These are phyloP conservation scores for Scarus forsteni DNA, from an alignment of 2,797 vertebrate genomes.

Conservation along the genomic window DNA sequence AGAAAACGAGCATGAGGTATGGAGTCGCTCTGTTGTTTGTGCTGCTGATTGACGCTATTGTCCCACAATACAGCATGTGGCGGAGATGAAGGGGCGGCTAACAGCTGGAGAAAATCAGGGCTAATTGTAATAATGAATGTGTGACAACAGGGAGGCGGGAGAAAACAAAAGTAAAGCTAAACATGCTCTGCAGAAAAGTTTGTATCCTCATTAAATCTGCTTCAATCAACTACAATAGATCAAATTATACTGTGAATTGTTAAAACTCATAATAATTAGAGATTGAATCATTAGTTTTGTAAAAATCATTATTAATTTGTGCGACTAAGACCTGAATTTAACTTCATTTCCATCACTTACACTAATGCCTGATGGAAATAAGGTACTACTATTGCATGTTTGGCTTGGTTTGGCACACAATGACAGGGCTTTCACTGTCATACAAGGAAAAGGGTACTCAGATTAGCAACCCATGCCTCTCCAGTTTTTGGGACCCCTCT, in stretches of 20 bases:
- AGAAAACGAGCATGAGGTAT: conserved; percentile 1
- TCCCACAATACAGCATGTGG: conserved; percentile 1
- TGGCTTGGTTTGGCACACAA: too few relatives aligned
- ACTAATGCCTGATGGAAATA: too few relatives aligned
- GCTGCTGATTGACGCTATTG: conserved; percentile 28
- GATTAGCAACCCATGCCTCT: too few relatives aligned
- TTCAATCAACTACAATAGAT: conserved; percentile 7
- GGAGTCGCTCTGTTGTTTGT: conserved; percentile 18
- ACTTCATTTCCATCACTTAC: too few relatives aligned
- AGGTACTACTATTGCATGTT: too few relatives aligned
- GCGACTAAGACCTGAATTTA: too few relatives aligned
- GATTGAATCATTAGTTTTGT: too few relatives aligned
- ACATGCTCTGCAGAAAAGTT: not conserved
- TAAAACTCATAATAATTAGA: not conserved
- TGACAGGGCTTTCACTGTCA: too few relatives aligned
- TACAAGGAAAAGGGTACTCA: too few relatives aligned
- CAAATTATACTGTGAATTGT: not conserved
- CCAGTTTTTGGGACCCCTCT: too few relatives aligned
- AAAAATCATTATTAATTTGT: too few relatives aligned
- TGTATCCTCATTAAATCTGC: not conserved
- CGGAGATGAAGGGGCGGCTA: not conserved
- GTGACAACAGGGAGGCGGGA: not conserved
- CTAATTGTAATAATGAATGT: conserved; percentile 12
- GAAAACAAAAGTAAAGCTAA: conserved; percentile 6
- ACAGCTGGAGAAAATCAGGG: conserved; percentile 10